Evolutionary conservation across 2,888 invertebrate species (phyloP), one percentile per base, ranked within the genome.

Genomic region (Tiliacea citrago): DNA sequence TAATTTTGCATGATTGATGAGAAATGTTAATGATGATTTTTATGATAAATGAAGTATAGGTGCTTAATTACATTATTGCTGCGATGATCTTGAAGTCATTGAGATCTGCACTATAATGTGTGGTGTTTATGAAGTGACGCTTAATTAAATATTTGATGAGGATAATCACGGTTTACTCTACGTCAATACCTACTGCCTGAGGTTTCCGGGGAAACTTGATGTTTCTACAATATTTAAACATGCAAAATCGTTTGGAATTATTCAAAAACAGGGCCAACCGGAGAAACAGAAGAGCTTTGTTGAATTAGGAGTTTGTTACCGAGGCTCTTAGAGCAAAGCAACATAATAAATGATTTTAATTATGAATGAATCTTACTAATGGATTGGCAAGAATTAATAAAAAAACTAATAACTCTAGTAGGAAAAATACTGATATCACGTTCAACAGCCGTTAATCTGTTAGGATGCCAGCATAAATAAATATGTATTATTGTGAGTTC

Each of bases 391-490:
- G 21, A 35, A 74, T 80, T 21, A 39, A 39, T 39, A 39, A 39
- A 39, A 39, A 4, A 5, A 39, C 4, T 39, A 39, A 39, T 39
- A 5, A 39, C 7, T 39, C 39, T 39, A 21, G 24, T 58, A 81
- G 81, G 76, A 75, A 84, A 72, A 81, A 72, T 68, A 66, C 82
- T 57, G 16, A 45, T 16, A 57, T 51, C 29, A 29, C 55, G 63
- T 53, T 55, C 47, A 35, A 29, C 21, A 57, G 47, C 51, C n/a
- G 80, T 57, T 79, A 70, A 79, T 63, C 21, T 60, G 47, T 71
- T 60, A 75, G 18, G 66, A 82, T 82, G 81, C 68, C 75, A 84
- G 77, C 67, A 73, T 84, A 84, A 69, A 77, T 82, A 70, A 81
- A 82, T 81, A 69, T 73, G 61, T 63, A 79, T 66, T 63, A 79